These are phyloP conservation scores for Pristis pectinata DNA, from an alignment of 2,797 vertebrate species.

Conservation along the genomic window DNA sequence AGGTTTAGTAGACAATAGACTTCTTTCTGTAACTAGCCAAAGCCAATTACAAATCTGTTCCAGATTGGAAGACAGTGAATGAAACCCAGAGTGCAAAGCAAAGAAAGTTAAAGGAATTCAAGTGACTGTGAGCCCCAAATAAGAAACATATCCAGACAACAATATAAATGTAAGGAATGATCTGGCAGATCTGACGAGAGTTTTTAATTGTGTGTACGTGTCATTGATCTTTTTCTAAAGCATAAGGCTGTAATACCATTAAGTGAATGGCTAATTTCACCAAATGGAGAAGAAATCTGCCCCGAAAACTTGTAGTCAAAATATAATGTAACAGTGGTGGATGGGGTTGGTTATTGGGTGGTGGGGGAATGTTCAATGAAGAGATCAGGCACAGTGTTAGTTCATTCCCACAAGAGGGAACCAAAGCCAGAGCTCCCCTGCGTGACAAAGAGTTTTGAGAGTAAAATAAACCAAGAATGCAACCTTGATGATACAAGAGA, in stretches of 20 bases:
- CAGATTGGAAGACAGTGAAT: neutral
- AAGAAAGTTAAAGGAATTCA: neutral
- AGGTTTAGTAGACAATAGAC: neutral
- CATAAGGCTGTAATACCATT: neutral
- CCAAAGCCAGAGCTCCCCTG: too few relatives aligned
- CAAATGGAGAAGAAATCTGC: too few relatives aligned
- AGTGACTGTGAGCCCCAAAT: neutral
- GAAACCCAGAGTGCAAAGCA: neutral
- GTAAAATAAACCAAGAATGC: too few relatives aligned
- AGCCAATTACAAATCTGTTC: neutral
- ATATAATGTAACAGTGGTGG: too few relatives aligned
- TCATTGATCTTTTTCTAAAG: neutral
- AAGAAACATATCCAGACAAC: neutral
- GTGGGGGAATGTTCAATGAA: too few relatives aligned
- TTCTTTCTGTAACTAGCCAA: neutral
- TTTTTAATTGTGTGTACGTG: neutral
- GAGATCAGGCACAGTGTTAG: too few relatives aligned
- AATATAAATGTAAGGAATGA: neutral
- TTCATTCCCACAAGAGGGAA: too few relatives aligned
- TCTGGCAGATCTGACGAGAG: neutral
- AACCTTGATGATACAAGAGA: too few relatives aligned
- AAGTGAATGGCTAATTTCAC: neutral
- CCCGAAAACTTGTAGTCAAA: too few relatives aligned
- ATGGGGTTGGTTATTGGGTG: too few relatives aligned
- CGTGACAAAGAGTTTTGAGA: too few relatives aligned